Evolutionary conservation across 2,888 invertebrate species (phyloP).

Genomic region (Tachina lurida): DNA sequence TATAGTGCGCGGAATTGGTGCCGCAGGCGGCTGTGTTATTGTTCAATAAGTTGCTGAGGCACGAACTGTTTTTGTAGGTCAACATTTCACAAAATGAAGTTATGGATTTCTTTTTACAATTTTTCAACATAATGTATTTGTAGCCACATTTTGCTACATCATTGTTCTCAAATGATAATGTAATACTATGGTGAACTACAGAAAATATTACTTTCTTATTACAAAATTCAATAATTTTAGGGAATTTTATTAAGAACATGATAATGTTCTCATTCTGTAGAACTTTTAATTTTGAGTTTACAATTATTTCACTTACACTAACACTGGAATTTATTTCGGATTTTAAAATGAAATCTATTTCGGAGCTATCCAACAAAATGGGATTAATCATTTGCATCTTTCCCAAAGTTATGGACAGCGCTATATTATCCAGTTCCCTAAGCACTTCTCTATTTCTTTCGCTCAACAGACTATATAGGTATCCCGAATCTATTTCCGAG

Average conservation of each 20-base stretch:
- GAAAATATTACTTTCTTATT: neutral
- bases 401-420: too few species aligned
- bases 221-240: neutral
- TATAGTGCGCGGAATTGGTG: too few species aligned
- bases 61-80: neutral
- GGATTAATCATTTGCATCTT: slow-evolving; percentile 39
- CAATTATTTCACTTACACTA: slow-evolving; percentile 4
- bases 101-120: neutral
- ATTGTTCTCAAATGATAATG: neutral
- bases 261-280: too few species aligned
- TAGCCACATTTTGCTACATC: neutral
- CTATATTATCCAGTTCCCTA: neutral
- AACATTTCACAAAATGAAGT: neutral
- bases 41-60: too few species aligned
- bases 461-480: slow-evolving; percentile 15
- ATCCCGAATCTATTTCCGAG: slow-evolving; percentile 39
- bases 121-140: neutral
- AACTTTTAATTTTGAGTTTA: neutral
- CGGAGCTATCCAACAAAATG: slow-evolving; percentile 26
- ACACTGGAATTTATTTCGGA: slow-evolving; percentile 4
- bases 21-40: too few species aligned
- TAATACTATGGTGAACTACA: neutral
- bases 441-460: slow-evolving; percentile 40
- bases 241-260: neutral
- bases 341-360: slow-evolving; percentile 41